Evolutionary conservation across 2,888 invertebrate genomes (phyloP), one percentile per base, ranked within the genome.

Genomic region (Dryobota labecula): DNA sequence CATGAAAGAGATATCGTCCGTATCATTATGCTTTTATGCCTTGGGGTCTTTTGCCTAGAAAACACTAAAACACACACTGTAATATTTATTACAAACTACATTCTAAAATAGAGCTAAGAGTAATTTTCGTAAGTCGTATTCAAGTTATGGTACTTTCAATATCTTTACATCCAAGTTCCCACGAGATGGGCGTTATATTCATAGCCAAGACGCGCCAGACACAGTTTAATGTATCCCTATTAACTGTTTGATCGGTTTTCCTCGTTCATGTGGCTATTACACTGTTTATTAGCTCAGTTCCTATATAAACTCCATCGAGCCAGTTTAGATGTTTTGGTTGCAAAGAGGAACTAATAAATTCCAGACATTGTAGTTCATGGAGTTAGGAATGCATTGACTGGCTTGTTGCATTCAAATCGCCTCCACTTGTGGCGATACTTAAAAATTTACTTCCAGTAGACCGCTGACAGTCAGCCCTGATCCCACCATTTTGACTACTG

Each of bases 241-340:
- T 79, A 79, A 78, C 79, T 61, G 68, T 68, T 77, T 80, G 53
- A 82, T 80, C 33, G 82, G 71, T 78, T 77, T 70, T 70, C 69
- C 58, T 73, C 36, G 76, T 68, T 78, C 43, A 78, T 82, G 78
- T 15, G 62, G 67, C 82, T 30, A 68, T 82, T 69, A 45, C 54
- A 33, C 18, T 60, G 78, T 78, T 82, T 80, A 78, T 78, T 82
- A 66, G 68, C 58, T 47, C 49, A 63, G 68, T 60, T 58, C 57
- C 67, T 49, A 58, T 54, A 70, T 81, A 81, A 76, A 78, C 64
- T 70, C 11, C 18, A 20, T 24, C 36, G 24, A 18, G 27, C 18
- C 63, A 70, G 60, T 76, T 78, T 82, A 62, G 30, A 58, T 73
- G 78, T 73, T 82, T 82, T 58, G 68, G 49, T 78, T 80, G 45